Percentiles rank a stretch among this genome's conserved stretches.
Conservation (phyloP, 92 coral and sea anemone genomes). For the Meandrina meandrites region DNA sequence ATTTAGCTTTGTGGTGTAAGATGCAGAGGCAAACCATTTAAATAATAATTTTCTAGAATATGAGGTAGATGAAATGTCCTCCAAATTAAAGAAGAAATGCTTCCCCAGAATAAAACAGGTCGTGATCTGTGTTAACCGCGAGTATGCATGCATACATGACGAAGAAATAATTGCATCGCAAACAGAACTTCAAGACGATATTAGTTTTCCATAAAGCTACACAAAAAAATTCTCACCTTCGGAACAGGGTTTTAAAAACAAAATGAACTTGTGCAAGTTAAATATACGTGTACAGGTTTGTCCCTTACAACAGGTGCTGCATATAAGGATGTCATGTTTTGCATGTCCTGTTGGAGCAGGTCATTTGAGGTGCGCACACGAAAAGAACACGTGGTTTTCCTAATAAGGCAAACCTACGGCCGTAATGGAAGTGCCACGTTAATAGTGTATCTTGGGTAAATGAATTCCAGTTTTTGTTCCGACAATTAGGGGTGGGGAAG, state of each 20-base stretch:
- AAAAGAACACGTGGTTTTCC: conserved; percentile 15
- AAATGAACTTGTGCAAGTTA: background rate
- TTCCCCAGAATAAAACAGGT: background rate
- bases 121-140: background rate
- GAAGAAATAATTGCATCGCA: background rate
- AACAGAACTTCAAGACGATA: background rate
- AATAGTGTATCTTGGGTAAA: background rate
- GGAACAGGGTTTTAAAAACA: background rate
- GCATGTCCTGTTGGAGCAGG: background rate
- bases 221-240: background rate
- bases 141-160: background rate
- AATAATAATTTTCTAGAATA: background rate
- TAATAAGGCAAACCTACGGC: background rate
- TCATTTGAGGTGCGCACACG: background rate
- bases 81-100: background rate
- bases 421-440: background rate
- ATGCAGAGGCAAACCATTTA: background rate
- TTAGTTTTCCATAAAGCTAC: background rate
- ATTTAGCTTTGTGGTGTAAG: background rate
- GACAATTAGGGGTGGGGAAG: background rate
- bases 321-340: background rate
- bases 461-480: background rate
- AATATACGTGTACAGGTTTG: background rate
- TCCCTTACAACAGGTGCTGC: background rate
- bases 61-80: background rate